These are phyloP conservation scores for Agrypnus murinus DNA, from an alignment of 2,888 invertebrate species.

Conservation along the genomic window DNA sequence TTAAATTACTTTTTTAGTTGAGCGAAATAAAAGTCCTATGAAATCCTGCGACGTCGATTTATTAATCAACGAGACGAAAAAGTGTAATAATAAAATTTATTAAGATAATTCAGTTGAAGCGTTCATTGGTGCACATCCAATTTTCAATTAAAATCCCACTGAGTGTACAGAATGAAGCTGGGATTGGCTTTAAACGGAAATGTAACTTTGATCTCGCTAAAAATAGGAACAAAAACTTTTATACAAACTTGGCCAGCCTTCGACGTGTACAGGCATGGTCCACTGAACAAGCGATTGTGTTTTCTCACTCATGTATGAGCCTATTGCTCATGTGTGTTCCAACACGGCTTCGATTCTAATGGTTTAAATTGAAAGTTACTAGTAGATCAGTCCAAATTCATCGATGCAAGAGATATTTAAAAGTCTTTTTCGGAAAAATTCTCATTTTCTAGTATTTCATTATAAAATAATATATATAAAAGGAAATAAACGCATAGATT, in stretches of 20 bases:
- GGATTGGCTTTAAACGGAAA: conserved; percentile 66
- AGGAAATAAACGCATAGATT: too few relatives aligned
- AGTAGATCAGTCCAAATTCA: conserved; percentile 22
- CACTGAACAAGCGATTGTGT: conserved; percentile 68
- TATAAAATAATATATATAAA: too few relatives aligned
- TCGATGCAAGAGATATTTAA: conserved; percentile 1
- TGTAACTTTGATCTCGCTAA: conserved; percentile 65
- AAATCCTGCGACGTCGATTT: conserved; percentile 17
- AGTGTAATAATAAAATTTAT: conserved; percentile 54
- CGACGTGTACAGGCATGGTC: conserved; percentile 65
- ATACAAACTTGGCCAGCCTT: conserved; percentile 68
- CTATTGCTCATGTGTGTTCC: conserved; percentile 49
- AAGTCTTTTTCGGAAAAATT: neutral
- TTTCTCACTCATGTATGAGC: conserved; percentile 69
- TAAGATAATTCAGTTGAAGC: conserved; percentile 52
- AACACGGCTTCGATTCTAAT: conserved; percentile 49
- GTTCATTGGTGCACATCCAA: conserved; percentile 63
- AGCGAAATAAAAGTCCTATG: neutral
- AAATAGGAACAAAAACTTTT: conserved; percentile 61
- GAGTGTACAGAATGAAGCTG: conserved; percentile 60
- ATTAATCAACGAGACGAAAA: conserved; percentile 46
- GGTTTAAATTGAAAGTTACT: conserved; percentile 49
- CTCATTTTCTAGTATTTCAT: too few relatives aligned
- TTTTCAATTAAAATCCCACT: conserved; percentile 60
- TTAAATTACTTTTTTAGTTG: too few relatives aligned